Conservation (phyloP, 2,113 vertebrate genomes). For the Labrus mixtus region DNA sequence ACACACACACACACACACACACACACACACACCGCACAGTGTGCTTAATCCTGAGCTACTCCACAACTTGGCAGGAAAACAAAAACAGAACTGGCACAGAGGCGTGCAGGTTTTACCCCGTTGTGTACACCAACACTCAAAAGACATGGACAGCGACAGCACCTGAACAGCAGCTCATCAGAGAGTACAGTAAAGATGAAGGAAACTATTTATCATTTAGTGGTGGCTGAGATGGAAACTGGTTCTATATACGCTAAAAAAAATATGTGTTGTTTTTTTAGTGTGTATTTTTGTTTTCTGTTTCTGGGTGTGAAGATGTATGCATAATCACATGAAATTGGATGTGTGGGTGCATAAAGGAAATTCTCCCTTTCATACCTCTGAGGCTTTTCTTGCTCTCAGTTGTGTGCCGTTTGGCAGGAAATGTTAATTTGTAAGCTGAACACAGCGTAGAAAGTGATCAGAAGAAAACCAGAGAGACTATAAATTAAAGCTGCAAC, state of each 20-base stretch:
- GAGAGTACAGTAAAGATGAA: background rate
- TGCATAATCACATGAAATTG: background rate
- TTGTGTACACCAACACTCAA: background rate
- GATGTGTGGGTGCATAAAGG: background rate
- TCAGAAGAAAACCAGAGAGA: background rate
- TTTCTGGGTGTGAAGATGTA: background rate
- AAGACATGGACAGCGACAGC: background rate
- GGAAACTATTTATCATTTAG: conserved; percentile 6
- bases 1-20: conserved; percentile 1
- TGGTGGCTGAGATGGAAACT: background rate
- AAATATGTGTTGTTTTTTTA: background rate
- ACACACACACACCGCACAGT: background rate
- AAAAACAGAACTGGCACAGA: conserved; percentile 16
- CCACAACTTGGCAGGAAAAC: conserved; percentile 21
- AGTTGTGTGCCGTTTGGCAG: conserved; percentile 2
- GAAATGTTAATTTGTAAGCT: background rate
- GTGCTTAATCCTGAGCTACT: conserved; percentile 9
- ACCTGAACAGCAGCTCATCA: conserved; percentile 8
- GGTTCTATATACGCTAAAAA: background rate
- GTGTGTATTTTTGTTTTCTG: background rate
- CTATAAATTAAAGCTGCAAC: conserved; percentile 8
- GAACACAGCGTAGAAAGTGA: background rate
- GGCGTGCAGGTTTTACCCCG: conserved; percentile 13
- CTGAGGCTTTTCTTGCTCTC: background rate
- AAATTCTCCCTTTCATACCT: background rate